Percentiles rank a stretch among this genome's conserved stretches.
These are phyloP conservation scores for Corythornis madagascariensis DNA, from an alignment of 2,113 vertebrate genomes.

Conservation along the genomic window DNA sequence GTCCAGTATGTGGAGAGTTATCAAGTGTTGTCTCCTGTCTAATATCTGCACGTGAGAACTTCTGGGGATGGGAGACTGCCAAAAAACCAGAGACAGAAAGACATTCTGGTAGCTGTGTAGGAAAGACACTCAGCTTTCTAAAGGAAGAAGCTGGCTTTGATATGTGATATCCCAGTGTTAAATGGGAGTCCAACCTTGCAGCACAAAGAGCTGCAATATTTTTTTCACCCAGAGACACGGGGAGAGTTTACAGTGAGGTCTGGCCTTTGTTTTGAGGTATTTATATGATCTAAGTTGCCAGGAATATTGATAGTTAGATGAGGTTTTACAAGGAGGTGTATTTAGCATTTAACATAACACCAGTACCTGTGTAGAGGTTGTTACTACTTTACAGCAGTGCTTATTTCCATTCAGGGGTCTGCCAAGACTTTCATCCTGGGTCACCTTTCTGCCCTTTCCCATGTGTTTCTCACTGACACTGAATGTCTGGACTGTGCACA, in stretches of 20 bases:
- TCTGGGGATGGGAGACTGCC: not conserved
- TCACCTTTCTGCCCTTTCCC: not conserved
- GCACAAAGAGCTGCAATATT: not conserved
- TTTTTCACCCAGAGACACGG: constrained; percentile 11
- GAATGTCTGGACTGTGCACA: not conserved
- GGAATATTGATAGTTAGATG: not conserved
- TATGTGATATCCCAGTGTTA: not conserved
- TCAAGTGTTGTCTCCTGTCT: constrained; percentile 13
- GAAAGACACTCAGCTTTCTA: not conserved
- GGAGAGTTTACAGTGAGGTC: constrained; percentile 5
- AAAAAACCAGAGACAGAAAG: not conserved
- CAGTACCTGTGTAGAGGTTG: not conserved
- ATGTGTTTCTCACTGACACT: not conserved
- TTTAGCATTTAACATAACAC: not conserved
- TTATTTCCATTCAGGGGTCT: not conserved
- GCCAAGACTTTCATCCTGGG: not conserved
- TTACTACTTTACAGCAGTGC: not conserved
- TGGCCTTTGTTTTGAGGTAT: not conserved
- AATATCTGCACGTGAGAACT: constrained; percentile 19
- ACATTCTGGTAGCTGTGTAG: constrained; percentile 27
- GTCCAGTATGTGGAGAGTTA: not conserved
- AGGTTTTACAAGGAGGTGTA: not conserved
- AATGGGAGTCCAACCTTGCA: not conserved
- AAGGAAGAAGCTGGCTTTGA: not conserved
- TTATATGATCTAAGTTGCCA: not conserved